Conservation (phyloP, 2,797 vertebrate species). For the Capromys pilorides region DNA sequence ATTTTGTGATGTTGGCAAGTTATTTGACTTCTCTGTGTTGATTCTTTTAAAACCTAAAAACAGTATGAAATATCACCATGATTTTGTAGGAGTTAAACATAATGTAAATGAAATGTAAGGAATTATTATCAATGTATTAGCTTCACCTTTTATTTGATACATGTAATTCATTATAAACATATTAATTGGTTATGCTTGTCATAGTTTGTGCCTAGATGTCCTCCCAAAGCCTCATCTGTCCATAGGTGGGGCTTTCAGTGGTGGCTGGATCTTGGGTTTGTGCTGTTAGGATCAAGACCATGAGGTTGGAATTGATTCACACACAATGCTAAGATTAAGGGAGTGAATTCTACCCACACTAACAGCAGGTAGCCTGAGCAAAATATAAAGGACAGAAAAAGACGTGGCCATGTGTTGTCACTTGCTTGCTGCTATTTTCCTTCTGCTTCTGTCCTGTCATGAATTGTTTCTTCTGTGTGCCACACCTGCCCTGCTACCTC, state of each 20-base stretch:
- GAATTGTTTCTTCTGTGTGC: background rate
- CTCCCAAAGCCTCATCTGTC: background rate
- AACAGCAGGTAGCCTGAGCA: background rate
- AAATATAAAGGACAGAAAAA: background rate
- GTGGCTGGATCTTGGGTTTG: background rate
- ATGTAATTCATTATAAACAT: background rate
- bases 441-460: background rate
- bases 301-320: too few species aligned
- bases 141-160: background rate
- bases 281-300: background rate
- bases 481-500: background rate
- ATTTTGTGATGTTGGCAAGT: background rate
- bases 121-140: background rate
- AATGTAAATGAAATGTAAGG: constrained; percentile 32
- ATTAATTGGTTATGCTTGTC: background rate
- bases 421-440: background rate
- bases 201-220: background rate
- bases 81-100: constrained; percentile 1
- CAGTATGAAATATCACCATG: background rate
- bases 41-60: background rate
- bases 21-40: background rate
- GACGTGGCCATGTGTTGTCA: background rate
- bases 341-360: background rate
- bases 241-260: background rate
- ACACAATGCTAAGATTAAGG: too few species aligned